Percentiles rank a stretch among this genome's conserved stretches.
These are phyloP conservation scores for Euphydryas editha DNA, from an alignment of 2,888 invertebrate genomes.

Conservation along the genomic window DNA sequence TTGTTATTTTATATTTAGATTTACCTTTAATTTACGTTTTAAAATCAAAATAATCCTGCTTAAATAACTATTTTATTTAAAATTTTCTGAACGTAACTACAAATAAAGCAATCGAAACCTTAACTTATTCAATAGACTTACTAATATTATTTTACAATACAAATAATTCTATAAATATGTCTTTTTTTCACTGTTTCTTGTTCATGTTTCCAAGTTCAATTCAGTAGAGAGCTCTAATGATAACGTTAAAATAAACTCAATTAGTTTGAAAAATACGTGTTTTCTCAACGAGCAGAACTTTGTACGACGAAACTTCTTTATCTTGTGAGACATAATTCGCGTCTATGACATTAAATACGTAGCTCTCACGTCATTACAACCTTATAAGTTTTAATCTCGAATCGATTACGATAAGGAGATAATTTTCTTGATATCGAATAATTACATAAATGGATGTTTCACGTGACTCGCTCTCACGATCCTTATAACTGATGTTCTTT, in stretches of 20 bases:
- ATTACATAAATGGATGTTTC: slow-evolving; percentile 51
- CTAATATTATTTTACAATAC: neutral
- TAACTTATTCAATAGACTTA: neutral
- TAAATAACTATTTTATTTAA: neutral
- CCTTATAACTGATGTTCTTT: slow-evolving; percentile 37
- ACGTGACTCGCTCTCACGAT: slow-evolving; percentile 49
- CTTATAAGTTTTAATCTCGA: slow-evolving; percentile 46
- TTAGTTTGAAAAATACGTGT: slow-evolving; percentile 1
- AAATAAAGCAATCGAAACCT: too few species aligned
- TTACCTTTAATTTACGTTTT: too few species aligned
- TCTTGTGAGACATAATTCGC: slow-evolving; percentile 54
- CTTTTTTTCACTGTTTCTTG: neutral
- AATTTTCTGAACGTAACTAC: neutral
- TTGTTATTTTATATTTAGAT: too few species aligned
- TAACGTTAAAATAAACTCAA: neutral
- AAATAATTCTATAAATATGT: neutral
- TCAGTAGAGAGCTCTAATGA: neutral
- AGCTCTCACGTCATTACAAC: slow-evolving; percentile 52
- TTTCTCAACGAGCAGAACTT: slow-evolving; percentile 17
- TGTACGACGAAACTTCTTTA: slow-evolving; percentile 29
- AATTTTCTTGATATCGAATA: slow-evolving; percentile 42
- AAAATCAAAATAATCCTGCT: too few species aligned
- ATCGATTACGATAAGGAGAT: slow-evolving; percentile 40
- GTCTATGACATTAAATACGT: slow-evolving; percentile 52
- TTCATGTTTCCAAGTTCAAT: neutral